Base-by-base conservation (phyloP, 2,113 vertebrate genomes). In the Hypomesus transpacificus region DNA sequence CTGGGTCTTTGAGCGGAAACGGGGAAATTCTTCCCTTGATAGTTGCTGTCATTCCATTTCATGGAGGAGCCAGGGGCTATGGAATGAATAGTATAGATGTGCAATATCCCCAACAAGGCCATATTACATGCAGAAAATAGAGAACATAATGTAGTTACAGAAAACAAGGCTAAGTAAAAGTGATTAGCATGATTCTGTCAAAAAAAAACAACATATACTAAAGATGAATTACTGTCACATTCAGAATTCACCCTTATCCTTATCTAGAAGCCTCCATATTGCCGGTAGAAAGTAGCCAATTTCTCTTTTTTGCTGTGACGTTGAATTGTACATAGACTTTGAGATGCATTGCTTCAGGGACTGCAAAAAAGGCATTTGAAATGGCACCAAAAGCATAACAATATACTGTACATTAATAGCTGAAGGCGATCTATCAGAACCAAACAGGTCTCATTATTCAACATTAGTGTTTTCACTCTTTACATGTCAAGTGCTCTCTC, bases 131-230 rank as follows among this genome's bases (percentile, higher is more conserved):
- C 9, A 21, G 5, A 28, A 28, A 74, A 75, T 3, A 67, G n/a
- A 60, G 81, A 74, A 86, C 69, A 73, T 77, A 77, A 74, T 79
- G 82, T 24, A 80, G 74, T 84, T 78, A 78, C 82, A 84, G 74
- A 83, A 22, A 87, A 83, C 73, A 65, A 28, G 53, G 31, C 72
- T 78, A 78, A 70, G 56, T 72, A 66, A 85, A 85, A 85, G 77
- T 85, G 82, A 85, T 83, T 70, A 84, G 78, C 72, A 39, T 71
- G 86, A 85, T 69, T 28, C 77, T 86, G 85, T 87, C 82, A 76
- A 24, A 69, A 4, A 16, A 16, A 77, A 65, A 46, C 31, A 28
- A 63, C 13, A 60, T 9, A 64, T 56, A 68, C 85, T 77, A 70
- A 80, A 79, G 70, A 57, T 74, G 82, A 84, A 58, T 79, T 72